Evolutionary conservation across 2,888 invertebrate genomes (phyloP).

Genomic region (Capitulum mitella): DNA sequence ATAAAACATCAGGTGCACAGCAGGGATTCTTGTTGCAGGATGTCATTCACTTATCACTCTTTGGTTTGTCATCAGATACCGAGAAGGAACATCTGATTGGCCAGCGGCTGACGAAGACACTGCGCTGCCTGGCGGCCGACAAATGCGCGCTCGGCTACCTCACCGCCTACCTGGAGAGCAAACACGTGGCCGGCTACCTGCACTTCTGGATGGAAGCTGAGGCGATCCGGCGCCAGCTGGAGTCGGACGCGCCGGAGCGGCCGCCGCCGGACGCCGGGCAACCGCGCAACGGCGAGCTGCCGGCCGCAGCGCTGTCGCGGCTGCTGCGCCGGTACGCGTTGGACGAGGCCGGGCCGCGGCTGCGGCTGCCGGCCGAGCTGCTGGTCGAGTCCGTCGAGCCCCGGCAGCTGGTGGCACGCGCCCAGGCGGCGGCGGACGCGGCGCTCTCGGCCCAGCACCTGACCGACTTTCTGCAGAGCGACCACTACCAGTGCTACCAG

Average conservation of each 20-base stretch:
- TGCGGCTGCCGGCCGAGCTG: slow-evolving; percentile 3
- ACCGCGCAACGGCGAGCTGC: background rate
- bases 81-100: slow-evolving; percentile 9
- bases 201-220: slow-evolving; percentile 24
- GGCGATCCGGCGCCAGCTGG: slow-evolving; percentile 8
- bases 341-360: background rate
- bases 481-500: slow-evolving; percentile 84
- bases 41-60: no score
- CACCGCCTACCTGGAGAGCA: slow-evolving; percentile 75
- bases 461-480: slow-evolving; percentile 71
- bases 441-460: slow-evolving; percentile 47
- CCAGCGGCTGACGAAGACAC: slow-evolving; percentile 58
- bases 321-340: background rate
- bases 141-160: slow-evolving; percentile 74
- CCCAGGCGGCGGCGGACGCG: background rate
- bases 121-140: slow-evolving; percentile 67
- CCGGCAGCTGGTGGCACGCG: background rate
- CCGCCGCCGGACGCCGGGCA: background rate
- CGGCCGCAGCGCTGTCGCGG: background rate
- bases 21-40: no score
- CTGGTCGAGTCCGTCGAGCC: background rate
- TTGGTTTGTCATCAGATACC: background rate
- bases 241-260: no score
- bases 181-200: slow-evolving; percentile 47
- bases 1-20: no score